A percentile compares a stretch with the other conserved stretches of the same genome.
Evolutionary conservation across 2,113 vertebrate species (phyloP).

Genomic region (Odobenus rosmarus): DNA sequence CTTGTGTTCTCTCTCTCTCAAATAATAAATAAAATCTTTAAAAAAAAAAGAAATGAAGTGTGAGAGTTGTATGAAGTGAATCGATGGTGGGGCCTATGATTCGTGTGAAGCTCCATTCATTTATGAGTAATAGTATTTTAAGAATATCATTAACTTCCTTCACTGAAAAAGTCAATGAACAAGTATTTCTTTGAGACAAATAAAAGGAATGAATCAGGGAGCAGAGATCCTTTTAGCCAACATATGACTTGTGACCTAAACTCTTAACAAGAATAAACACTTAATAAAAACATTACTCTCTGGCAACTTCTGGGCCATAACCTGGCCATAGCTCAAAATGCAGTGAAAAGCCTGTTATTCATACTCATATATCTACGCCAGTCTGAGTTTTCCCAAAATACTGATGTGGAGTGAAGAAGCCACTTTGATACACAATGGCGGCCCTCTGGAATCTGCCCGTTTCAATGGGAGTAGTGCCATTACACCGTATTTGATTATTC

Average conservation of each 20-base stretch:
- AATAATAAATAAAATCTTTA: neutral
- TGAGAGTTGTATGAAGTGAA: neutral
- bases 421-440: neutral
- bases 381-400: constrained; percentile 35
- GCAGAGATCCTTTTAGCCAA: constrained; percentile 31
- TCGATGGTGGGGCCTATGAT: neutral
- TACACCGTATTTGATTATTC: neutral
- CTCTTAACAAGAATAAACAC: neutral
- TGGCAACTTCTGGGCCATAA: constrained; percentile 25
- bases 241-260: constrained; percentile 8
- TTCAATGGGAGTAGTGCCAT: neutral
- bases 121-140: constrained; percentile 15
- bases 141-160: constrained; percentile 39
- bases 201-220: neutral
- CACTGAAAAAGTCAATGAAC: neutral
- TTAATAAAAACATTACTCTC: neutral
- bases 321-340: neutral
- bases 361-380: neutral
- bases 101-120: neutral
- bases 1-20: neutral
- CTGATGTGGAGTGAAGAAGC: neutral
- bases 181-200: constrained; percentile 37
- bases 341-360: neutral
- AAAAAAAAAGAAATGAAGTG: neutral
- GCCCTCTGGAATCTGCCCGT: neutral